phyloP scores from a whole-genome alignment of 2,888 invertebrate species.

The Galeruca laticollis region DNA sequence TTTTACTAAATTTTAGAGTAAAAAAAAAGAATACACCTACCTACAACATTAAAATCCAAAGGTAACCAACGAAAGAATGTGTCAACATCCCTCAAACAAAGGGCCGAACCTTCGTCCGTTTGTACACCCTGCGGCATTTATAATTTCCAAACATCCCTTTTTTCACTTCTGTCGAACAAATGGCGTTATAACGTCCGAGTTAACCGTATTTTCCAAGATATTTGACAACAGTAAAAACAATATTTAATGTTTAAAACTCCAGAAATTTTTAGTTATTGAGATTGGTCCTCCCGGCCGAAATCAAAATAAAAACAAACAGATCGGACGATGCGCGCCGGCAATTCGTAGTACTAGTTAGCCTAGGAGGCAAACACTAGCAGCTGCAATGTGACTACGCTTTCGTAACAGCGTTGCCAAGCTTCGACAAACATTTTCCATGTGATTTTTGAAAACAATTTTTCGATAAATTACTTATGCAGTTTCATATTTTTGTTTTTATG shows the following conservation, averaged over 20 bases:
- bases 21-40: background rate
- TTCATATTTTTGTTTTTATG: too few relatives aligned
- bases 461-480: too few relatives aligned
- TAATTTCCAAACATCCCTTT: constrained; percentile 11
- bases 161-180: background rate
- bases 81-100: constrained; percentile 15
- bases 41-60: background rate
- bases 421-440: background rate
- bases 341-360: constrained; percentile 39
- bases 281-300: constrained; percentile 13
- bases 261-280: background rate
- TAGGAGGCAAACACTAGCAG: constrained; percentile 42
- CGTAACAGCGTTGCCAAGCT: constrained; percentile 25
- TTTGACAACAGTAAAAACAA: background rate
- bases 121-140: constrained; percentile 11
- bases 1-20: background rate
- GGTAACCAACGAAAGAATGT: constrained; percentile 1
- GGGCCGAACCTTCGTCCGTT: constrained; percentile 15
- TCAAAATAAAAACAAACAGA: constrained; percentile 43
- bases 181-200: background rate
- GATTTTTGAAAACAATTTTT: background rate
- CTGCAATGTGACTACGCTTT: constrained; percentile 43
- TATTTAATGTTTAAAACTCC: background rate
- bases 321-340: constrained; percentile 33
- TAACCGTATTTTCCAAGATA: background rate